Conservation (phyloP, 1,140 invertebrate genomes). For the Cecropterus lyciades region DNA sequence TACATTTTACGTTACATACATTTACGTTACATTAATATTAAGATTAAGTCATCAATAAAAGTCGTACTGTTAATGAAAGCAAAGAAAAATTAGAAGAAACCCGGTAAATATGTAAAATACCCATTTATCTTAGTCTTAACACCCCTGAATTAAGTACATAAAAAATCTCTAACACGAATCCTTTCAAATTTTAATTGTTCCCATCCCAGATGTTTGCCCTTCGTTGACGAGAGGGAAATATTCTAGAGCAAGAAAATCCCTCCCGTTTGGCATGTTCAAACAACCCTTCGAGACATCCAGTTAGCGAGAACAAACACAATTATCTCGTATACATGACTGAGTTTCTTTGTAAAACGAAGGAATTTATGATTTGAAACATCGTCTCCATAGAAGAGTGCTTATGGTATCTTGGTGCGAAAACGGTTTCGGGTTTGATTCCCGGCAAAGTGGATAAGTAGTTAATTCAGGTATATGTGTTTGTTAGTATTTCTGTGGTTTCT, state of each 20-base stretch:
- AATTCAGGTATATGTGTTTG: too few relatives aligned
- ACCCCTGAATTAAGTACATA: constrained; percentile 3
- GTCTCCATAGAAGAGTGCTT: neutral
- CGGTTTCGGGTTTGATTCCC: too few relatives aligned
- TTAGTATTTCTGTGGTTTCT: too few relatives aligned
- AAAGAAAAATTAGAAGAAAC: too few relatives aligned
- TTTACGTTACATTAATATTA: too few relatives aligned
- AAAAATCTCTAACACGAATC: neutral
- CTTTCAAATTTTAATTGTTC: constrained; percentile 7
- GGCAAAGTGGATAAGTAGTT: too few relatives aligned
- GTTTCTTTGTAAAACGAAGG: constrained; percentile 7
- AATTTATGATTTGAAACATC: constrained; percentile 10
- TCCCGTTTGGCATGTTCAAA: constrained; percentile 11
- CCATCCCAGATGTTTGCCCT: constrained; percentile 9
- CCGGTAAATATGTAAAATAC: too few relatives aligned
- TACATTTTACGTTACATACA: too few relatives aligned
- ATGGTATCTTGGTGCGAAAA: too few relatives aligned
- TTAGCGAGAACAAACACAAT: constrained; percentile 29
- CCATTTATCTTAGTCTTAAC: neutral
- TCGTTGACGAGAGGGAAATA: constrained; percentile 8
- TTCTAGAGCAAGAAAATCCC: constrained; percentile 10
- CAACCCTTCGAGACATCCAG: constrained; percentile 26
- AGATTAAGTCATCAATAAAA: too few relatives aligned
- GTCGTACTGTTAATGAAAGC: too few relatives aligned
- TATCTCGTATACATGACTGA: constrained; percentile 24